These are phyloP conservation scores for Amphimallon solstitiale DNA, from an alignment of 2,888 invertebrate genomes.

Conservation along the genomic window DNA sequence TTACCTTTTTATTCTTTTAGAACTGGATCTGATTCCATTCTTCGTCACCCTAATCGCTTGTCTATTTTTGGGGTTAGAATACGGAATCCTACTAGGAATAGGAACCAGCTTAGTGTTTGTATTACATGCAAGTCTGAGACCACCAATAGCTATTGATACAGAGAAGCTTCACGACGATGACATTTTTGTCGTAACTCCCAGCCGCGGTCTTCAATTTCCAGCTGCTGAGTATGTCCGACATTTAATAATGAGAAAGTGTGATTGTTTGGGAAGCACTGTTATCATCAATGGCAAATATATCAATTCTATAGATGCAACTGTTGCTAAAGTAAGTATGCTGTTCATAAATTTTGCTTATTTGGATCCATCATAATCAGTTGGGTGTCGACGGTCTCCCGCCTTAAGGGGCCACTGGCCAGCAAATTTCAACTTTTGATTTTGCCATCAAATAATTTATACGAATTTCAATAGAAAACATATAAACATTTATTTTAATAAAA, in stretches of 20 bases:
- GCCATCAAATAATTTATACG: no score
- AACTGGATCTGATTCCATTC: constrained; percentile 69
- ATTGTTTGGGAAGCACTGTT: constrained; percentile 50
- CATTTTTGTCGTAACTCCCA: constrained; percentile 72
- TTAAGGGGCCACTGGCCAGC: no score
- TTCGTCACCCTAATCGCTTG: constrained; percentile 68
- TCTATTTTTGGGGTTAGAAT: constrained; percentile 70
- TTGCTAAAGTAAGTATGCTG: constrained; percentile 67
- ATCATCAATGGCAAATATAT: constrained; percentile 67
- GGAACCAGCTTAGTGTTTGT: constrained; percentile 65
- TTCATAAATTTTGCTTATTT: neutral
- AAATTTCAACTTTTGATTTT: no score
- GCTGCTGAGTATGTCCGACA: constrained; percentile 79
- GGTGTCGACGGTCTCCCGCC: no score
- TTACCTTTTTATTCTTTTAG: constrained; percentile 58
- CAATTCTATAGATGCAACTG: constrained; percentile 70
- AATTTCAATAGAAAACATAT: no score
- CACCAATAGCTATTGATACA: constrained; percentile 56
- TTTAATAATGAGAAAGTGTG: constrained; percentile 59
- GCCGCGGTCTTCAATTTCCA: constrained; percentile 80
- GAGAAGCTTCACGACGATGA: constrained; percentile 59
- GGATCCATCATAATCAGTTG: no score
- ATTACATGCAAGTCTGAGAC: constrained; percentile 67
- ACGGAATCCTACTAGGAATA: constrained; percentile 73
- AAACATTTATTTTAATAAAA: no score